Evolutionary conservation across 2,113 vertebrate species (phyloP).

Genomic region (Oceanodroma tethys): DNA sequence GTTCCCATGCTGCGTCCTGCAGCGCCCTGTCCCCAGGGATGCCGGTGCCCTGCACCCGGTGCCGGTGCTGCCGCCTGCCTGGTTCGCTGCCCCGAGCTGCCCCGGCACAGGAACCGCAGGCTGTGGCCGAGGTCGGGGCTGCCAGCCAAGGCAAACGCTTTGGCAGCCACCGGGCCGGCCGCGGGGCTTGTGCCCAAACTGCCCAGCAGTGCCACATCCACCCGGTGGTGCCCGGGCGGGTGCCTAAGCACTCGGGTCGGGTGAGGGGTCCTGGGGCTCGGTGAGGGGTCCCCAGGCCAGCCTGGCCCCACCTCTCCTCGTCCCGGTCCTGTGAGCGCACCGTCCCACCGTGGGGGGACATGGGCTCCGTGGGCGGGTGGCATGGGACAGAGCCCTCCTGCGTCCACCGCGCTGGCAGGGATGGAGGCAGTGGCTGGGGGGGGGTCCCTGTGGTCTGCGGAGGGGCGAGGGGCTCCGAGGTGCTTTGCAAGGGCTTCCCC

Average conservation of each 20-base stretch:
- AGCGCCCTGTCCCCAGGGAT: rapidly evolving
- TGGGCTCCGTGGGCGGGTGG: rapidly evolving
- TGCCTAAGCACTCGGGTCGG: not conserved
- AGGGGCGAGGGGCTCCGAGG: not conserved
- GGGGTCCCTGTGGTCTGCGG: not conserved
- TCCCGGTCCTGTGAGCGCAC: not conserved
- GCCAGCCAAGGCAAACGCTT: not conserved
- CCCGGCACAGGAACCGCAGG: not conserved
- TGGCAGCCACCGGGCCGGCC: not conserved
- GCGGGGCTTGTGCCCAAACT: not conserved
- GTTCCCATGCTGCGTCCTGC: not conserved
- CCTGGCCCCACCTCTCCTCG: not conserved
- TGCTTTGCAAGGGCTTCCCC: not conserved
- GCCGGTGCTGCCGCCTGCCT: not conserved
- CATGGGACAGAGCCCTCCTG: not conserved
- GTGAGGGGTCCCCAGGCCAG: not conserved
- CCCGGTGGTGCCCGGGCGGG: rapidly evolving
- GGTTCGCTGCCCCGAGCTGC: not conserved
- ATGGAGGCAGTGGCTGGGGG: not conserved
- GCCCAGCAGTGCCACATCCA: not conserved
- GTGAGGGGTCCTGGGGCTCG: not conserved
- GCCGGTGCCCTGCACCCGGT: rapidly evolving
- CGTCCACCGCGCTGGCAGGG: no score
- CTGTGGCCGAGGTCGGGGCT: not conserved
- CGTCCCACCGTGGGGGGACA: no score